Conservation (phyloP, 2,888 invertebrate genomes). For the Margaritifera margaritifera region DNA sequence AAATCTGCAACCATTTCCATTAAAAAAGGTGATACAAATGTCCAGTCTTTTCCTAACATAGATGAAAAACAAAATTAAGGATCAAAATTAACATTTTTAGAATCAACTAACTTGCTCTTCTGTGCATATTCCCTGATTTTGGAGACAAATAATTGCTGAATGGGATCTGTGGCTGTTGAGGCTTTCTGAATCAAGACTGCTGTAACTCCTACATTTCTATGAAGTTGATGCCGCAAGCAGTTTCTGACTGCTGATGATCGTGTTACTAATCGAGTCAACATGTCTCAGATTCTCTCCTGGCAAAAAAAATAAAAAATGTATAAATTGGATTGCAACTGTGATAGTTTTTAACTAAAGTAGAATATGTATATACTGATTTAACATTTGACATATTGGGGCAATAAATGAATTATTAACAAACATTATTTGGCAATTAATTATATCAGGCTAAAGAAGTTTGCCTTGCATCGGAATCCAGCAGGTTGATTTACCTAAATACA, state of each 20-base stretch:
- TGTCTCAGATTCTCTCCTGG: slow-evolving; percentile 1
- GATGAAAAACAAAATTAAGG: background rate
- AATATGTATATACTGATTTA: too few relatives aligned
- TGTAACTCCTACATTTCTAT: slow-evolving; percentile 59
- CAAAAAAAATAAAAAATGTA: too few relatives aligned
- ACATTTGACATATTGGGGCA: too few relatives aligned
- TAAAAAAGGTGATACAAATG: background rate
- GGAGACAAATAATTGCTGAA: slow-evolving; percentile 93
- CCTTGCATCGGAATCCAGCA: too few relatives aligned
- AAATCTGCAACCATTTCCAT: too few relatives aligned
- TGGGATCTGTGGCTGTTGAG: slow-evolving; percentile 80
- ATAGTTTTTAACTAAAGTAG: too few relatives aligned
- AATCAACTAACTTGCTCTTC: slow-evolving; percentile 33
- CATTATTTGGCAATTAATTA: too few relatives aligned
- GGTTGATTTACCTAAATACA: too few relatives aligned
- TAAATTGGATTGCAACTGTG: too few relatives aligned
- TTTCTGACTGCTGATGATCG: slow-evolving; percentile 1
- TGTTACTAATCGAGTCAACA: slow-evolving; percentile 20
- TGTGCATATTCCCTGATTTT: slow-evolving; percentile 89
- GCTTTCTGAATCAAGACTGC: slow-evolving; percentile 57
- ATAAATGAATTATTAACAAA: too few relatives aligned
- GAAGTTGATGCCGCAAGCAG: slow-evolving; percentile 27
- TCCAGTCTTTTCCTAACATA: background rate
- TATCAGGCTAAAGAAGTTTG: too few relatives aligned
- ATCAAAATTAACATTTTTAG: background rate